A percentile compares a stretch with the other conserved stretches of the same genome.
Conservation (phyloP, 2,888 invertebrate genomes). For the Andrena bucephala region DNA sequence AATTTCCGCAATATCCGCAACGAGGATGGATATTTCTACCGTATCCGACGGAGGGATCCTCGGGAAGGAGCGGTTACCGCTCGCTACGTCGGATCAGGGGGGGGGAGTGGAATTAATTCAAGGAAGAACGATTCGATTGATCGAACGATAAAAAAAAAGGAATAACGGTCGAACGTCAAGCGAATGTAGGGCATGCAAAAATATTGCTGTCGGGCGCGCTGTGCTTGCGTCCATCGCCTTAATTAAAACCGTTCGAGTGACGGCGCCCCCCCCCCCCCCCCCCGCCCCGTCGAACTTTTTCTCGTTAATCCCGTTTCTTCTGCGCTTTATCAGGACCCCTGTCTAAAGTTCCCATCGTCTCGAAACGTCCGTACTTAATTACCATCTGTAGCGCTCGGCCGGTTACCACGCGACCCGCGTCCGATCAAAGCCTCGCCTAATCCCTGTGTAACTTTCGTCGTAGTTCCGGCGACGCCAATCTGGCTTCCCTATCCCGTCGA, state of each 20-base stretch:
- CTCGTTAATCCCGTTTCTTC: constrained; percentile 56
- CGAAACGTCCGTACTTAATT: constrained; percentile 36
- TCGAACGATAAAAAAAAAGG: background rate
- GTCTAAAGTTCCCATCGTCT: background rate
- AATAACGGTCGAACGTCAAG: background rate
- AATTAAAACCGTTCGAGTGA: constrained; percentile 55
- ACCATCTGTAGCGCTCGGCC: constrained; percentile 18
- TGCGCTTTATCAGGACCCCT: background rate
- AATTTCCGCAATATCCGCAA: constrained; percentile 22
- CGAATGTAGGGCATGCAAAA: constrained; percentile 28
- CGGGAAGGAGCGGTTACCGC: background rate
- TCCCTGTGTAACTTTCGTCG: background rate
- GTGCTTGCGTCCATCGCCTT: constrained; percentile 40
- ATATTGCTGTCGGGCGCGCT: constrained; percentile 14
- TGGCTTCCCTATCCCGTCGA: background rate
- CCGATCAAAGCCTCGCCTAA: constrained; percentile 5
- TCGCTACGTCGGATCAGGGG: background rate
- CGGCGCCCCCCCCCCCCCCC: background rate
- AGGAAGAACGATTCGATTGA: background rate
- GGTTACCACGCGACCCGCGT: background rate
- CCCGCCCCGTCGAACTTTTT: constrained; percentile 34
- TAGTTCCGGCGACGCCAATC: background rate
- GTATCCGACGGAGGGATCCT: background rate
- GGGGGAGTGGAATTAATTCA: constrained; percentile 29
- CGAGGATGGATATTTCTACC: constrained; percentile 11